These are phyloP conservation scores for Latrodectus hesperus DNA, from an alignment of 2,888 invertebrate species.

Conservation along the genomic window DNA sequence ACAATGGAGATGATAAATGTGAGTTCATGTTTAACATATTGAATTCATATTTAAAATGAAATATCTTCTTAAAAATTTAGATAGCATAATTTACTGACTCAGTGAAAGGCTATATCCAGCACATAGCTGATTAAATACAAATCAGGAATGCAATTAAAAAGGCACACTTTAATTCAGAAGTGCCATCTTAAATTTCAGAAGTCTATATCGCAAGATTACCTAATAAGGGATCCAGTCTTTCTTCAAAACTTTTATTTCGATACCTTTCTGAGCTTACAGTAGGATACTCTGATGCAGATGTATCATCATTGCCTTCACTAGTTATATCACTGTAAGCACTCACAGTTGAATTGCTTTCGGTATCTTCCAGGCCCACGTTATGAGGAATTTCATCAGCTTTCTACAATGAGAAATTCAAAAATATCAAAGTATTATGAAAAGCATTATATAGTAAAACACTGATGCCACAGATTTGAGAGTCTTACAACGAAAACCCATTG, in stretches of 20 bases:
- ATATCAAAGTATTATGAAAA: background rate
- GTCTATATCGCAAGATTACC: constrained; percentile 76
- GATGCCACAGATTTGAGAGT: no score
- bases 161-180: no score
- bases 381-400: constrained; percentile 32
- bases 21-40: no score
- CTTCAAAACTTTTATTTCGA: constrained; percentile 83
- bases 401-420: constrained; percentile 10
- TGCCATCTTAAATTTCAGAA: no score
- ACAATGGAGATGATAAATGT: no score
- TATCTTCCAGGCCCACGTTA: constrained; percentile 51
- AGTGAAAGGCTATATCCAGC: no score
- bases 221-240: constrained; percentile 84
- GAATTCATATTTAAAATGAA: no score
- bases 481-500: no score
- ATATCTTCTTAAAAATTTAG: no score
- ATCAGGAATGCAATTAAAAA: no score
- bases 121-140: no score
- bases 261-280: constrained; percentile 71
- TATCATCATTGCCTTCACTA: constrained; percentile 66
- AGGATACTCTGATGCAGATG: constrained; percentile 67
- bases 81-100: no score
- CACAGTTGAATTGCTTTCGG: constrained; percentile 65
- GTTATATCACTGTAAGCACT: constrained; percentile 60
- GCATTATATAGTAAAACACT: background rate